These are phyloP conservation scores for Pristionchus mayeri DNA, from an alignment of 2,888 invertebrate genomes.

Conservation along the genomic window DNA sequence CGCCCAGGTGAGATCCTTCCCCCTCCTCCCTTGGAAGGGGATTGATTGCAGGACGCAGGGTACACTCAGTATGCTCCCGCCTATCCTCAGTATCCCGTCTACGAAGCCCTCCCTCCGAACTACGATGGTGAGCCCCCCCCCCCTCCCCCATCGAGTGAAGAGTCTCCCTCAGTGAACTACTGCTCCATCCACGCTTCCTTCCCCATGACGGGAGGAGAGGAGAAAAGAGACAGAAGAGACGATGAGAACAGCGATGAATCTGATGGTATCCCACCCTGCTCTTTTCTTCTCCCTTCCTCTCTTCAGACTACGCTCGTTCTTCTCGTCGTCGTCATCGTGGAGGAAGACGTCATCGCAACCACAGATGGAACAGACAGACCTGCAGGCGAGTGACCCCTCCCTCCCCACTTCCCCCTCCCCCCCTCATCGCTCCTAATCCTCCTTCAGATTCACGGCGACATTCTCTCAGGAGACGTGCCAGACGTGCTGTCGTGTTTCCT, in stretches of 20 bases:
- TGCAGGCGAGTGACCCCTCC: constrained; percentile 58
- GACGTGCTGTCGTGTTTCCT: constrained; percentile 62
- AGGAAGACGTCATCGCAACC: constrained; percentile 49
- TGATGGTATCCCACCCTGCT: background rate
- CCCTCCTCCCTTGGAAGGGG: background rate
- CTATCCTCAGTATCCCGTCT: constrained; percentile 54
- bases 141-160: background rate
- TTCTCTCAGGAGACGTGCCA: constrained; percentile 63
- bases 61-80: constrained; percentile 2
- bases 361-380: constrained; percentile 51
- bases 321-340: constrained; percentile 46
- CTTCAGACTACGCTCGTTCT: constrained; percentile 31
- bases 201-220: constrained; percentile 59
- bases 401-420: background rate
- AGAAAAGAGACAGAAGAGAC: background rate
- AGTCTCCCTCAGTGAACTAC: constrained; percentile 58
- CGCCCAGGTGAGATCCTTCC: background rate
- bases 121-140: constrained; percentile 56
- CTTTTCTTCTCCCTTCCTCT: background rate
- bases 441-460: constrained; percentile 60
- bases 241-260: background rate
- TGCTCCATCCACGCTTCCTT: constrained; percentile 66
- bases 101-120: constrained; percentile 58
- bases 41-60: background rate
- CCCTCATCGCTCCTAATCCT: background rate